Evolutionary conservation across 2,888 invertebrate genomes (phyloP).

Genomic region (Coenonympha arcania): DNA sequence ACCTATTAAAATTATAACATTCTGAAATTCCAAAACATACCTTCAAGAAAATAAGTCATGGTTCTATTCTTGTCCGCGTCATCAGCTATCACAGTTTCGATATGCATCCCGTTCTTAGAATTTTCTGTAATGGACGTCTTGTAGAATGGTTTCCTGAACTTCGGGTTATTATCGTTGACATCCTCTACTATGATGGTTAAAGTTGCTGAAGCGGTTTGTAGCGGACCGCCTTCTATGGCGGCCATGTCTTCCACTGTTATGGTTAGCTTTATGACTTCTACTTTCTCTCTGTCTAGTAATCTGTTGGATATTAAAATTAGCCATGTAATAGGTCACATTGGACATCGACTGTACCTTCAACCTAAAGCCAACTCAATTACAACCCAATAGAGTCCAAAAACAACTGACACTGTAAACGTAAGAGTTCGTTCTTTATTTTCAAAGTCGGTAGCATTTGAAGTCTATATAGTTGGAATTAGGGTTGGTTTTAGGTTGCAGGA

Average conservation of each 20-base stretch:
- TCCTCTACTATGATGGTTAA: conserved; percentile 85
- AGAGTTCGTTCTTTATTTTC: too few relatives aligned
- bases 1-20: too few relatives aligned
- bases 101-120: conserved; percentile 85
- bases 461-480: too few relatives aligned
- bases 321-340: too few relatives aligned
- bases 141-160: conserved; percentile 85
- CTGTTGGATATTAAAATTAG: conserved; percentile 49
- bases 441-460: too few relatives aligned
- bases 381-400: not conserved
- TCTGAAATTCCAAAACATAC: conserved; percentile 39
- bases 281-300: conserved; percentile 85
- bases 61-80: conserved; percentile 91
- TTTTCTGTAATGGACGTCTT: conserved; percentile 88
- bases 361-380: too few relatives aligned
- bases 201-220: conserved; percentile 82
- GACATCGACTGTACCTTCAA: too few relatives aligned
- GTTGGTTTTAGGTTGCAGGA: too few relatives aligned
- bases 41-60: conserved; percentile 85
- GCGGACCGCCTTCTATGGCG: conserved; percentile 78
- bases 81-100: conserved; percentile 85
- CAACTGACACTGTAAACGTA: too few relatives aligned
- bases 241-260: conserved; percentile 89
- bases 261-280: conserved; percentile 84
- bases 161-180: conserved; percentile 92